Base-by-base conservation (phyloP, 2,113 vertebrate genomes). In the Atractosteus spatula region DNA sequence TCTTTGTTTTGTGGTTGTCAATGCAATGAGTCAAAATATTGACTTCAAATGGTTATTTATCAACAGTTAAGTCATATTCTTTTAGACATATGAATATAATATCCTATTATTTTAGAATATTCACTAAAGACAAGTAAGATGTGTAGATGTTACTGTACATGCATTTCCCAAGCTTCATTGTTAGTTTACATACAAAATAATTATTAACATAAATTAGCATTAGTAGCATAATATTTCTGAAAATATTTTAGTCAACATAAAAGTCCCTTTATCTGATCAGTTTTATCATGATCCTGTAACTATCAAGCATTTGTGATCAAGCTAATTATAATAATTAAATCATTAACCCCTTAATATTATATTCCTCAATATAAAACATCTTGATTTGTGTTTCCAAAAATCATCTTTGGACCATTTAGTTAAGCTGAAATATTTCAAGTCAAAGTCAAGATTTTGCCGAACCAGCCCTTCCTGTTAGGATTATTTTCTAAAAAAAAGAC, bases 1-100 rank as follows among this genome's bases (percentile, higher is more conserved):
- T 68, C 64, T 69, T 73, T 76, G 7, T 66, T 14, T 76, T 29
- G 29, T 29, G 29, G 2, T 29, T 29, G 29, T 29, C 29, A 29
- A 29, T 29, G 29, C 29, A 29, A 29, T 29, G 29, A 29, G 29
- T 29, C 29, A 29, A 29, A 29, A 29, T 29, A 29, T 29, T 29
- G 29, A n/a, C n/a, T n/a, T n/a, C n/a, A n/a, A n/a, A n/a, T n/a
- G 17, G 17, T 62, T 62, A 62, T 62, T n/a, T n/a, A n/a, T n/a
- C n/a, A n/a, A n/a, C n/a, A n/a, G n/a, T n/a, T n/a, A n/a, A n/a
- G n/a, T n/a, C n/a, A n/a, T n/a, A n/a, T n/a, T n/a, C n/a, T n/a
- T n/a, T n/a, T n/a, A n/a, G 29, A 29, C 29, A 29, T 29, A 1
- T 29, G 29, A 29, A 29, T 29, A 29, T 1, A 29, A 29, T 29